Evolutionary conservation across 2,888 invertebrate genomes (phyloP).

Genomic region (Pachycephus smyrnensis): DNA sequence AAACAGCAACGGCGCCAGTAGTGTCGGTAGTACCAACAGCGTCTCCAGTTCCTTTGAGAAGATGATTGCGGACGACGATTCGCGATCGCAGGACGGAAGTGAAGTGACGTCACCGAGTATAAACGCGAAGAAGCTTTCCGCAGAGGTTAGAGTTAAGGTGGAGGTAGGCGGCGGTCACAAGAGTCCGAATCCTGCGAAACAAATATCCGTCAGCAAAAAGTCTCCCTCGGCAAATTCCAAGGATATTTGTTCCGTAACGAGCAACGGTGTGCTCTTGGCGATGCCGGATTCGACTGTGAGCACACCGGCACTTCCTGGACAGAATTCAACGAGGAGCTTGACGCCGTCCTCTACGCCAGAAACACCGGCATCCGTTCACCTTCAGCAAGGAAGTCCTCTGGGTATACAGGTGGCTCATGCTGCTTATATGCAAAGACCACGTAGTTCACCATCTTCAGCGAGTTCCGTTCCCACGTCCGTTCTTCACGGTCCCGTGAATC

Average conservation of each 20-base stretch:
- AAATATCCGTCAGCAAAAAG: slow-evolving; percentile 68
- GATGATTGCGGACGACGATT: slow-evolving; percentile 80
- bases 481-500: slow-evolving; percentile 69
- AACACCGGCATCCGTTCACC: slow-evolving; percentile 73
- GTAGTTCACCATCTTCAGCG: slow-evolving; percentile 79
- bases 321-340: slow-evolving; percentile 73
- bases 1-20: slow-evolving; percentile 82
- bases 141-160: slow-evolving; percentile 68
- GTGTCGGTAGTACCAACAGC: slow-evolving; percentile 73
- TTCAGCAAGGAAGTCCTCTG: slow-evolving; percentile 73
- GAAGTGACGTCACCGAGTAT: slow-evolving; percentile 70
- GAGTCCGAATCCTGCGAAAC: slow-evolving; percentile 64
- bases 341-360: slow-evolving; percentile 76
- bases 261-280: slow-evolving; percentile 62
- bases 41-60: slow-evolving; percentile 78
- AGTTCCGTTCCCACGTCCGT: slow-evolving; percentile 70
- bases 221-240: slow-evolving; percentile 68
- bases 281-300: slow-evolving; percentile 70
- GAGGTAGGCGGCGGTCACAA: slow-evolving; percentile 55
- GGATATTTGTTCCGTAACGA: slow-evolving; percentile 61
- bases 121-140: slow-evolving; percentile 68
- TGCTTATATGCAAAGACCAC: slow-evolving; percentile 73
- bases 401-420: slow-evolving; percentile 64
- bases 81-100: slow-evolving; percentile 77
- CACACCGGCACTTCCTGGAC: slow-evolving; percentile 58